phyloP scores from a whole-genome alignment of 2,113 vertebrate species.

The Saguinus imperator region DNA sequence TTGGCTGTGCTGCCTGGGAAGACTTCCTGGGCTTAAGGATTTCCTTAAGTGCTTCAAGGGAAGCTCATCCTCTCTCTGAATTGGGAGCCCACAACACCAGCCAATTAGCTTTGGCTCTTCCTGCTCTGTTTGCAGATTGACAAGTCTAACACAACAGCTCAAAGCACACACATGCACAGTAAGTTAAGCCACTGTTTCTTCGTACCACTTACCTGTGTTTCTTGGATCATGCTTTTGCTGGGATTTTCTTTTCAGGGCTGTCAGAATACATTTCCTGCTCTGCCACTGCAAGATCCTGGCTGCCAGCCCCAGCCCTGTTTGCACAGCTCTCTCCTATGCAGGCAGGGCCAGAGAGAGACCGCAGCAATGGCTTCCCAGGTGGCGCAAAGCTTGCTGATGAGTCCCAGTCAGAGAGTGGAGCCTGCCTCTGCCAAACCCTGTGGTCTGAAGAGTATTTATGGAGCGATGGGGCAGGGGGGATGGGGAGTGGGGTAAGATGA shows the following conservation, averaged over 20 bases:
- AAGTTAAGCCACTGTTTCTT: conserved; percentile 6
- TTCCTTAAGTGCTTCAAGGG: neutral
- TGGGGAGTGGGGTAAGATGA: neutral
- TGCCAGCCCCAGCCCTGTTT: conserved; percentile 33
- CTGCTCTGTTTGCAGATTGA: neutral
- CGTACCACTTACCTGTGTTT: conserved; percentile 20
- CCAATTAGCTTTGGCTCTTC: neutral
- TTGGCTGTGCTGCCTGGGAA: neutral
- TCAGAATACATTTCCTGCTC: conserved; percentile 60
- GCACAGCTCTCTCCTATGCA: conserved; percentile 14
- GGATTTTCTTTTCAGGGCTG: conserved; percentile 66
- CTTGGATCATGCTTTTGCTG: conserved; percentile 14
- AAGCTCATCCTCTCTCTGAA: neutral
- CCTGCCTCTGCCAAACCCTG: neutral
- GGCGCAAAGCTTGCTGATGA: neutral
- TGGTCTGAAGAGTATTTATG: neutral
- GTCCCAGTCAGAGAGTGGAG: neutral
- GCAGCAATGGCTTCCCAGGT: neutral
- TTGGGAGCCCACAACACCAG: neutral
- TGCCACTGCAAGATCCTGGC: conserved; percentile 38
- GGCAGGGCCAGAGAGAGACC: neutral
- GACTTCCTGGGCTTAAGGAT: conserved; percentile 11
- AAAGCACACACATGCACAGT: neutral
- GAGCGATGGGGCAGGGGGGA: neutral
- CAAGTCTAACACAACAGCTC: neutral